phyloP scores from a whole-genome alignment of 2,797 vertebrate species.

The Tamandua tetradactyla region DNA sequence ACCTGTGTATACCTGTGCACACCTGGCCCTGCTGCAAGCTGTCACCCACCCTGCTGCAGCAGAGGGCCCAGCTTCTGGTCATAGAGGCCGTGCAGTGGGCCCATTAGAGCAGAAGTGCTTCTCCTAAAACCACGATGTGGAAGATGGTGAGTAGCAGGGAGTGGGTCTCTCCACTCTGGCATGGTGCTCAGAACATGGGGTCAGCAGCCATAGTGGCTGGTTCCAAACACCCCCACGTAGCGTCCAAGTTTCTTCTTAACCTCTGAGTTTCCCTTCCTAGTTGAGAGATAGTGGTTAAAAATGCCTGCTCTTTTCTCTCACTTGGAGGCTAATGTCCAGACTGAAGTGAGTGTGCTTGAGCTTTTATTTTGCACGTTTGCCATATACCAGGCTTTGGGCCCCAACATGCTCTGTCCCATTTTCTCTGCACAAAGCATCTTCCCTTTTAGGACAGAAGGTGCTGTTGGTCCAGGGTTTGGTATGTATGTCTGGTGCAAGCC shows the following conservation, averaged over 20 bases:
- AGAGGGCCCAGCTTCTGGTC: neutral
- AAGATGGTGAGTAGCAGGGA: rapidly evolving
- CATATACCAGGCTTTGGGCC: rapidly evolving
- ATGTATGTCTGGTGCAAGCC: rapidly evolving
- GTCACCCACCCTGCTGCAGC: too few species aligned
- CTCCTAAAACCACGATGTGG: rapidly evolving
- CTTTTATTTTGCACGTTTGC: neutral
- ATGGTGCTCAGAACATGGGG: rapidly evolving
- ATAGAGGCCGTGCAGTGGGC: neutral
- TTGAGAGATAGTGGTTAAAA: neutral
- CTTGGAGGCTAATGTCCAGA: neutral
- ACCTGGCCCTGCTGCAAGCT: too few species aligned
- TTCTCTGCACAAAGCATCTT: rapidly evolving
- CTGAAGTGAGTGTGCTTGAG: neutral
- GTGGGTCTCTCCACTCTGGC: rapidly evolving
- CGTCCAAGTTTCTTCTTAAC: neutral
- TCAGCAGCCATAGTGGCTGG: too few species aligned
- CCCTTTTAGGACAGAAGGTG: rapidly evolving
- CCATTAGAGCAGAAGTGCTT: neutral
- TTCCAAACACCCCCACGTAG: neutral
- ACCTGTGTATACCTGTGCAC: neutral
- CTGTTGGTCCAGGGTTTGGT: rapidly evolving
- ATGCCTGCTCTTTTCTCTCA: neutral
- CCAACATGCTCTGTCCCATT: rapidly evolving
- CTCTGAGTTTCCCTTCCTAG: neutral